Percentiles rank a stretch among this genome's conserved stretches.
Conservation (phyloP, 2,113 vertebrate genomes). For the Sebastes fasciatus region DNA sequence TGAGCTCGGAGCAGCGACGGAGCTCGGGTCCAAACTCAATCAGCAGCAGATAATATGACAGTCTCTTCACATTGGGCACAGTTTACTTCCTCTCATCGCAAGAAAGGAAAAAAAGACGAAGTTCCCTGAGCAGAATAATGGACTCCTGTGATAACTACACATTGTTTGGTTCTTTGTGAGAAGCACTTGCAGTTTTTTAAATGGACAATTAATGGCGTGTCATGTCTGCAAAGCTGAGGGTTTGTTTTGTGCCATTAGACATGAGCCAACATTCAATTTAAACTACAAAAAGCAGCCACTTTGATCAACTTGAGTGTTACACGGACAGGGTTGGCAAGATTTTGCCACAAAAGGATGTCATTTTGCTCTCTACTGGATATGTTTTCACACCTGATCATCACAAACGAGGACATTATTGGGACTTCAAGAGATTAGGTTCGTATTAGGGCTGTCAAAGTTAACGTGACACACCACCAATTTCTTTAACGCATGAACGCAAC, state of each 20-base stretch:
- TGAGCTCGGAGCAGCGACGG: constrained; percentile 27
- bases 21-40: constrained; percentile 54
- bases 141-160: constrained; percentile 20
- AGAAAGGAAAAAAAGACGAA: not conserved
- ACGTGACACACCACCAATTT: too few species aligned
- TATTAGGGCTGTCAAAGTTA: not conserved
- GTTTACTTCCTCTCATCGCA: constrained; percentile 26
- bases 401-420: not conserved
- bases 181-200: not conserved
- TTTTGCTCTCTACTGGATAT: not conserved
- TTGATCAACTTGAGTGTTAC: constrained; percentile 9
- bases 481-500: too few species aligned
- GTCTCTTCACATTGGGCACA: constrained; percentile 24
- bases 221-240: not conserved
- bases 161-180: constrained; percentile 6
- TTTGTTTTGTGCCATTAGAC: constrained; percentile 24
- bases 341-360: not conserved
- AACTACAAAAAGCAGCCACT: constrained; percentile 9
- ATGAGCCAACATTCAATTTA: constrained; percentile 15
- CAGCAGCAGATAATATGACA: constrained; percentile 47
- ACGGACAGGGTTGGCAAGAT: not conserved
- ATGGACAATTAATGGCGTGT: constrained; percentile 22
- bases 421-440: not conserved
- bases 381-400: not conserved
- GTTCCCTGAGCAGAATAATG: constrained; percentile 17